These are phyloP conservation scores for Pheucticus melanocephalus DNA, from an alignment of 2,113 vertebrate genomes.

Conservation along the genomic window DNA sequence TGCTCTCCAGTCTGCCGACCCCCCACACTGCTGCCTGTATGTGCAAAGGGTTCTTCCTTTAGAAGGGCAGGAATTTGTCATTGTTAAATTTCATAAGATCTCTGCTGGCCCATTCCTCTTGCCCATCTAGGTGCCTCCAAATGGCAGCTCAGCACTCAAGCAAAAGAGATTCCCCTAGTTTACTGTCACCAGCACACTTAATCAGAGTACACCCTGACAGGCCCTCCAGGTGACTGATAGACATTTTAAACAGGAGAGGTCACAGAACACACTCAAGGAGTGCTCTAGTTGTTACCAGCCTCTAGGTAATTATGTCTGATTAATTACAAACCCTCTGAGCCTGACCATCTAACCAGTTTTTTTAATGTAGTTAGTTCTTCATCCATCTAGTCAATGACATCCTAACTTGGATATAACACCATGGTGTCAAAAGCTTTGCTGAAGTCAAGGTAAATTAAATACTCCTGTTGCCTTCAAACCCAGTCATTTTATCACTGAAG, in stretches of 20 bases:
- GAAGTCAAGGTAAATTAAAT: neutral
- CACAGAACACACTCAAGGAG: neutral
- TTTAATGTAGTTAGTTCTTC: neutral
- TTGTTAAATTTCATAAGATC: neutral
- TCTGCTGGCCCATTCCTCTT: neutral
- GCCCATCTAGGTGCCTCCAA: neutral
- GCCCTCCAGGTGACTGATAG: neutral
- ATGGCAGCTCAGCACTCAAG: neutral
- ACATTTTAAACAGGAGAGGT: neutral
- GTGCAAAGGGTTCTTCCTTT: neutral
- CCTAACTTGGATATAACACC: neutral
- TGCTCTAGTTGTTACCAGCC: neutral
- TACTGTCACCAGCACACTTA: neutral
- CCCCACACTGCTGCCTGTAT: fast-evolving
- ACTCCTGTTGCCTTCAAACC: neutral
- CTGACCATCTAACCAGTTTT: neutral
- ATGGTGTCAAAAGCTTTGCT: neutral
- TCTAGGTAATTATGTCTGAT: neutral
- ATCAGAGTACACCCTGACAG: neutral
- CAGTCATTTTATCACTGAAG: neutral
- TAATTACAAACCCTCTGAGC: neutral
- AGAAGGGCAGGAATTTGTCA: neutral
- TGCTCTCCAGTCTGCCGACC: neutral
- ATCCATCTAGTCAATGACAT: neutral
- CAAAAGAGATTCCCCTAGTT: neutral